These are phyloP conservation scores for Calypte anna DNA, from an alignment of 2,113 vertebrate species.

Conservation along the genomic window DNA sequence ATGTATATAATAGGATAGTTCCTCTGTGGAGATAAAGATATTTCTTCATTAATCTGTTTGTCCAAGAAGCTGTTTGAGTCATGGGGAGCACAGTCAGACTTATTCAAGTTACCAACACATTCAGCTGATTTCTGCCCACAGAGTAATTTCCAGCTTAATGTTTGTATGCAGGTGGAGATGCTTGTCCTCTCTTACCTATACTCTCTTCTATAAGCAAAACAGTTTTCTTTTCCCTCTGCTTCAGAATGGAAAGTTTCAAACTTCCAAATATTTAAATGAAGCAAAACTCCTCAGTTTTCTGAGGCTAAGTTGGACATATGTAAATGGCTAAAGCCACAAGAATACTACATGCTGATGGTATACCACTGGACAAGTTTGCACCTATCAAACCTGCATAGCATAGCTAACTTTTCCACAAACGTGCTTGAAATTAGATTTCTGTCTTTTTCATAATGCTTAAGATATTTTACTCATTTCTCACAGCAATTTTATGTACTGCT, in stretches of 20 bases:
- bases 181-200: accelerated
- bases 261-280: not conserved
- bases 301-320: not conserved
- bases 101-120: not conserved
- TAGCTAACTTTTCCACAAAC: not conserved
- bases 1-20: not conserved
- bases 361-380: not conserved
- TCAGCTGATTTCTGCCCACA: not conserved
- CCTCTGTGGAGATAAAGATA: not conserved
- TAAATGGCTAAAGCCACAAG: not conserved
- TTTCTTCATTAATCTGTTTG: not conserved
- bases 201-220: not conserved
- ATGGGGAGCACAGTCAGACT: not conserved
- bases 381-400: not conserved
- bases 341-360: not conserved
- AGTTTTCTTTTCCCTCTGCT: not conserved
- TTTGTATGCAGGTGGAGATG: not conserved
- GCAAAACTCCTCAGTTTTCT: not conserved
- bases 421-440: not conserved
- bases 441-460: not conserved
- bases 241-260: not conserved
- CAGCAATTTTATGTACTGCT: not conserved
- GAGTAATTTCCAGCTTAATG: not conserved
- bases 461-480: not conserved
- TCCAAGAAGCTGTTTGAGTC: not conserved